phyloP scores from a whole-genome alignment of 1,140 invertebrate genomes.

The Aphaenogaster rudis region DNA sequence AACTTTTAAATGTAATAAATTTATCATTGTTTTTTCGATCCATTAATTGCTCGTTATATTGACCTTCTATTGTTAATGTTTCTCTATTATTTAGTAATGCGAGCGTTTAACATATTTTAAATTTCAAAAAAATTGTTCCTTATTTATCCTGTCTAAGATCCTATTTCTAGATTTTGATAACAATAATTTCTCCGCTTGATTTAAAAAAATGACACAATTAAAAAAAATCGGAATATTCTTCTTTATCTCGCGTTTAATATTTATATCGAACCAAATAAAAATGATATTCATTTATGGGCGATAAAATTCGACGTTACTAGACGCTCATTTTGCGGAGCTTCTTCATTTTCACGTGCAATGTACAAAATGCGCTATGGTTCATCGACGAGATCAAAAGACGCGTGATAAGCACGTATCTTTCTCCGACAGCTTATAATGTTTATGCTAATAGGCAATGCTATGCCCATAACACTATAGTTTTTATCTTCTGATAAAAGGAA shows the following conservation, averaged over 20 bases:
- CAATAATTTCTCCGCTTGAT: background rate
- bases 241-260: background rate
- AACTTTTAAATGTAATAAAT: too few relatives aligned
- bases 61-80: too few relatives aligned
- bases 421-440: slow-evolving; percentile 33
- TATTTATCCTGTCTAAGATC: background rate
- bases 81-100: too few relatives aligned
- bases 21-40: too few relatives aligned
- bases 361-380: background rate
- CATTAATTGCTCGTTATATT: too few relatives aligned
- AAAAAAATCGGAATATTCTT: background rate
- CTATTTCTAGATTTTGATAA: background rate
- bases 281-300: background rate
- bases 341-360: background rate
- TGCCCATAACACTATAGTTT: background rate
- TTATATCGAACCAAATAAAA: background rate
- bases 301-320: slow-evolving; percentile 27
- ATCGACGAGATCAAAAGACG: slow-evolving; percentile 19
- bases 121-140: too few relatives aligned
- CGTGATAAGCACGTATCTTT: slow-evolving; percentile 43
- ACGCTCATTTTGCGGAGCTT: slow-evolving; percentile 2
- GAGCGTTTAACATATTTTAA: too few relatives aligned
- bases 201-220: background rate
- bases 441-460: slow-evolving; percentile 26
- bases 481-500: slow-evolving; percentile 15